A percentile compares a stretch with the other conserved stretches of the same genome.
These are phyloP conservation scores for Lophotis ruficrista DNA, from an alignment of 2,113 vertebrate genomes.

Conservation along the genomic window DNA sequence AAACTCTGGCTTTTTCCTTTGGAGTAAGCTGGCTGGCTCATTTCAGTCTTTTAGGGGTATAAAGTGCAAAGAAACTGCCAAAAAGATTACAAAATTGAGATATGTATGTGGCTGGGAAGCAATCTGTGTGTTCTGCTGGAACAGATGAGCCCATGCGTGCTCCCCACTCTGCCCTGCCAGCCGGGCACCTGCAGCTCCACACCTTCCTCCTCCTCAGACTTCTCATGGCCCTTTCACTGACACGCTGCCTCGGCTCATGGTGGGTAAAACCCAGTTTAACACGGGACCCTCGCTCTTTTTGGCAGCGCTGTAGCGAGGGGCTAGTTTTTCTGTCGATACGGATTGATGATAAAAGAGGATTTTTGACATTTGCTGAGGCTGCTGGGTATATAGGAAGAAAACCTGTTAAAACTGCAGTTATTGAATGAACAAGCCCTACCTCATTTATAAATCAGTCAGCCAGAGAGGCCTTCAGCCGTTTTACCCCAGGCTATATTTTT, in stretches of 20 bases:
- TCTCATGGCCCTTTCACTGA: not conserved
- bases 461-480: not conserved
- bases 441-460: not conserved
- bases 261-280: not conserved
- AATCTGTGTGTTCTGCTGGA: slow-evolving; percentile 9
- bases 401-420: not conserved
- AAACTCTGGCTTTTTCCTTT: slow-evolving; percentile 17
- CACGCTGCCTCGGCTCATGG: not conserved
- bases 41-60: not conserved
- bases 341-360: not conserved
- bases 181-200: not conserved
- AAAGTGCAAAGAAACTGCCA: not conserved
- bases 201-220: not conserved
- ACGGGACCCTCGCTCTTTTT: fast-evolving
- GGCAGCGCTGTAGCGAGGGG: not conserved
- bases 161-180: not conserved
- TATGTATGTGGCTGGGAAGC: not conserved
- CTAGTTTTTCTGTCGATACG: not conserved
- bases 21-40: slow-evolving; percentile 3
- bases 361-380: not conserved
- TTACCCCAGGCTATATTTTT: not conserved
- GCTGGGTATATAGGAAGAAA: not conserved
- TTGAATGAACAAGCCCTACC: not conserved
- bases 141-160: not conserved
- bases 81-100: not conserved